A percentile compares a stretch with the other conserved stretches of the same genome.
Evolutionary conservation across 1,140 invertebrate genomes (phyloP).

Genomic region (Apis florea): DNA sequence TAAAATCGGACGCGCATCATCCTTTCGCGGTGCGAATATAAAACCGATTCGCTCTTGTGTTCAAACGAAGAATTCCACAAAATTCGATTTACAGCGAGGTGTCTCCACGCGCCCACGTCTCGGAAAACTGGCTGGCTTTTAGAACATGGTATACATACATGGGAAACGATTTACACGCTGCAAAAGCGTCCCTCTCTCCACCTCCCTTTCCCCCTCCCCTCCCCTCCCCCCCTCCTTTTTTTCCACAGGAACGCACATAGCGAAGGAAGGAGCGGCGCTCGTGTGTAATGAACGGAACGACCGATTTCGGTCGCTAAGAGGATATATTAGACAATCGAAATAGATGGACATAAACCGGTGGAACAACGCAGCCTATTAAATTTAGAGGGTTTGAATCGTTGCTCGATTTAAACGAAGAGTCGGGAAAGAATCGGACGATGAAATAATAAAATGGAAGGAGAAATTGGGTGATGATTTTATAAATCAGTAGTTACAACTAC

Average conservation of each 20-base stretch:
- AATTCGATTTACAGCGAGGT: neutral
- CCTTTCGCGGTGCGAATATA: neutral
- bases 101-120: slow-evolving; percentile 6
- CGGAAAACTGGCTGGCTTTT: slow-evolving; percentile 17
- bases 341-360: neutral
- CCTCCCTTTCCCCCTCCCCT: too few species aligned
- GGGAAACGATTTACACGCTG: slow-evolving; percentile 5
- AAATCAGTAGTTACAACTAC: too few species aligned
- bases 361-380: neutral
- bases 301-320: neutral
- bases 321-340: neutral
- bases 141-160: neutral
- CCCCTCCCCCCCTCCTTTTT: neutral
- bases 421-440: too few species aligned
- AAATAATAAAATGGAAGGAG: too few species aligned
- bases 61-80: slow-evolving; percentile 17
- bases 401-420: neutral
- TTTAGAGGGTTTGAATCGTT: neutral
- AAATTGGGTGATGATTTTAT: too few species aligned
- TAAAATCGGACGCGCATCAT: slow-evolving; percentile 15
- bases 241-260: too few species aligned
- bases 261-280: neutral
- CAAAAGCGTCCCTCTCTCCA: neutral
- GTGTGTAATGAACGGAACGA: slow-evolving; percentile 3
- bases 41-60: slow-evolving; percentile 22